Percentiles rank a stretch among this genome's conserved stretches.
phyloP scores from a whole-genome alignment of 2,797 vertebrate genomes.

The Cuculus canorus region DNA sequence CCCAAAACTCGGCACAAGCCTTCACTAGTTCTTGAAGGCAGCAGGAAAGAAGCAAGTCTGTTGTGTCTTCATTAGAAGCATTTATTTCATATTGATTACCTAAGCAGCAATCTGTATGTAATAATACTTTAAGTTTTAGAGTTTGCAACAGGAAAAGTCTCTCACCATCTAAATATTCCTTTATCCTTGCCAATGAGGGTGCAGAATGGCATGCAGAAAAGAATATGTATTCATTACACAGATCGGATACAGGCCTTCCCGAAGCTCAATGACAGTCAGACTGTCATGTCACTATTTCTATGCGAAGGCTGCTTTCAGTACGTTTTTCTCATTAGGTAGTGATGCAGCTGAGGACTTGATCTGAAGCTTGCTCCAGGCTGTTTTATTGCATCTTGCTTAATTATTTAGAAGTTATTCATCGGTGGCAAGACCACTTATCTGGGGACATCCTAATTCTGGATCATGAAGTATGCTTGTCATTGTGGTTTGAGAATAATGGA shows the following conservation, averaged over 20 bases:
- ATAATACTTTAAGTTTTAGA: not conserved
- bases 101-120: not conserved
- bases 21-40: not conserved
- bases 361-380: not conserved
- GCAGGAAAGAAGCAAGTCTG: not conserved
- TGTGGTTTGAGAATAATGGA: not conserved
- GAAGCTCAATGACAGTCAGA: not conserved
- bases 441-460: not conserved
- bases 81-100: not conserved
- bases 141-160: not conserved
- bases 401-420: constrained; percentile 31
- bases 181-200: not conserved
- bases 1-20: not conserved
- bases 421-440: not conserved
- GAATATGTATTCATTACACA: not conserved
- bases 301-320: not conserved
- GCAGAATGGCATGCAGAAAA: not conserved
- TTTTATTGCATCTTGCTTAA: constrained; percentile 26
- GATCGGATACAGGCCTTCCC: not conserved
- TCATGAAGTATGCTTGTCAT: constrained; percentile 1
- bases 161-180: not conserved
- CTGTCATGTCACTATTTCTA: not conserved
- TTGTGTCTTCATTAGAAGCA: not conserved
- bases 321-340: not conserved
- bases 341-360: not conserved